Evolutionary conservation across 2,888 invertebrate genomes (phyloP), one percentile per base, ranked within the genome.

Genomic region (Magallana nippona): DNA sequence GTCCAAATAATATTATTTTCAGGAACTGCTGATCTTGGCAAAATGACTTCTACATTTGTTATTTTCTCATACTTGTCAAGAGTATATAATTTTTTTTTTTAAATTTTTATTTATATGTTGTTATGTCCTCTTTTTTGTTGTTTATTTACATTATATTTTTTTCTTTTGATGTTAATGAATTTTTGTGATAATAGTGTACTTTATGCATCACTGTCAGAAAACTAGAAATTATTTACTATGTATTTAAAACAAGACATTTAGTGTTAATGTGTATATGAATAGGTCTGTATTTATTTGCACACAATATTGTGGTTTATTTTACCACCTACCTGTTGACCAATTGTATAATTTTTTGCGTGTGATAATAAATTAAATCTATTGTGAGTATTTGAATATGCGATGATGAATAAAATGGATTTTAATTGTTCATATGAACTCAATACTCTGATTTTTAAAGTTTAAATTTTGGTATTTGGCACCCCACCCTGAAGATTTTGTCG

Each of bases 171-270:
- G 27, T 57, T 79, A 44, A 22, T 44, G 11, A 77, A 60, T 78
- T 78, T 27, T 44, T 27, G 44, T 78, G 27, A 22, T 44, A 44
- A 44, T 44, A 44, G 44, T 44, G 55, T 22, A 56, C 57, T 81
- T 60, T 60, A 82, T 82, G 82, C 82, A 60, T 82, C 82, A 82
- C 82, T 63, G 82, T 81, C 81, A 55, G 22, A n/a, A 71, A 62
- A 79, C 27, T 79, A 15, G 17, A 32, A 19, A 11, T 27, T 17
- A 27, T 17, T 79, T 44, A 44, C 8, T 44, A 8, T 44, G 44
- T 44, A 44, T 56, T 32, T 79, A 2, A 15, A 79, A 44, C 2
- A 19, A 27, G 22, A 44, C 13, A 15, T 22, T 55, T 27, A 10
- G 44, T 55, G n/a, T 22, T 78, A 13, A 55, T 56, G 60, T 71